Evolutionary conservation across 2,888 invertebrate genomes (phyloP).

Genomic region (Torymus aiolomorphi): DNA sequence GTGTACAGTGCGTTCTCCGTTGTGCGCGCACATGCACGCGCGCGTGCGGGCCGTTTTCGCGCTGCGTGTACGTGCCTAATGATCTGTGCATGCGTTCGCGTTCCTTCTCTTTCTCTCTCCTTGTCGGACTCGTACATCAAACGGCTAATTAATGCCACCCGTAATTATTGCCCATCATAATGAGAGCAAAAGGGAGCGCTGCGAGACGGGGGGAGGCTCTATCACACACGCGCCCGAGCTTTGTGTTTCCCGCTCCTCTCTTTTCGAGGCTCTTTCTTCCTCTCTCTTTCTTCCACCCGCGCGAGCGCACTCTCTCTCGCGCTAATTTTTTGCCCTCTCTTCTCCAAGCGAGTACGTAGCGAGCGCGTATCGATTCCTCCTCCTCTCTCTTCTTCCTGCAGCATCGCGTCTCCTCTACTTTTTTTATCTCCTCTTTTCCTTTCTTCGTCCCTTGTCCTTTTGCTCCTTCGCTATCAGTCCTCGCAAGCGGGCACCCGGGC

Average conservation of each 20-base stretch:
- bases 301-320: neutral
- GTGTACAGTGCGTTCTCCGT: slow-evolving; percentile 22
- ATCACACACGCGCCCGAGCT: slow-evolving; percentile 46
- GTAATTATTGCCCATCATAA: slow-evolving; percentile 71
- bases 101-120: slow-evolving; percentile 35
- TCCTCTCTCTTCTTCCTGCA: slow-evolving; percentile 35
- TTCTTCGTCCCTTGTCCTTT: slow-evolving; percentile 49
- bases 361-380: slow-evolving; percentile 37
- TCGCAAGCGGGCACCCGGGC: slow-evolving; percentile 6
- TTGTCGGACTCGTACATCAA: slow-evolving; percentile 69
- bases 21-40: neutral
- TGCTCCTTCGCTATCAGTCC: slow-evolving; percentile 47
- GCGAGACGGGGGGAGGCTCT: slow-evolving; percentile 13
- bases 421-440: slow-evolving; percentile 48
- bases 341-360: neutral
- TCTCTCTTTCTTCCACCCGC: neutral
- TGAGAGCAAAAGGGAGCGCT: slow-evolving; percentile 60
- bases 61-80: slow-evolving; percentile 65
- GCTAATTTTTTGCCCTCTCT: slow-evolving; percentile 51
- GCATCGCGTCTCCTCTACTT: neutral
- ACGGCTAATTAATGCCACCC: slow-evolving; percentile 70
- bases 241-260: slow-evolving; percentile 44
- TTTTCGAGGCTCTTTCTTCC: slow-evolving; percentile 36
- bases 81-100: slow-evolving; percentile 65
- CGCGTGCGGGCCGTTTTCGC: slow-evolving; percentile 38